These are phyloP conservation scores for Chloroclystis v-ata DNA, from an alignment of 2,888 invertebrate species.

Conservation along the genomic window DNA sequence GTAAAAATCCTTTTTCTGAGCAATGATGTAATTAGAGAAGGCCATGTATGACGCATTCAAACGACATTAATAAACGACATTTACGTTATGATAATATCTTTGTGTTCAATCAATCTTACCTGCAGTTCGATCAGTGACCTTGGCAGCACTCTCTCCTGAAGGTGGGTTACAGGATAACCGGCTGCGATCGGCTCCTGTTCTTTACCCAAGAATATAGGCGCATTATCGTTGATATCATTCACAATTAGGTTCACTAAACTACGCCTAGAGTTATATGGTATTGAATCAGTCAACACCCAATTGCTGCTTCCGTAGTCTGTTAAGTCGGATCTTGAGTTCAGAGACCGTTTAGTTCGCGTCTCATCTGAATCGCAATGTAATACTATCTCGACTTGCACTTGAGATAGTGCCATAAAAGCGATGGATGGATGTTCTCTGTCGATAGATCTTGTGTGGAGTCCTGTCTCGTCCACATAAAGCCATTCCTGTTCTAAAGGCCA, in stretches of 20 bases:
- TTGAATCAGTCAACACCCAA: conserved; percentile 64
- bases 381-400: conserved; percentile 66
- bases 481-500: conserved; percentile 64
- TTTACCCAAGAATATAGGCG: conserved; percentile 62
- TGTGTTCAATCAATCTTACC: no score
- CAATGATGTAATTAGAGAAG: no score
- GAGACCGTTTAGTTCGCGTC: conserved; percentile 48
- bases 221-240: conserved; percentile 75
- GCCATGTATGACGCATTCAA: no score
- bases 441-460: conserved; percentile 54
- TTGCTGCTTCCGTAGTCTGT: conserved; percentile 55
- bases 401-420: conserved; percentile 67
- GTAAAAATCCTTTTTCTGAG: no score
- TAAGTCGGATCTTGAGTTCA: conserved; percentile 39
- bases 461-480: conserved; percentile 60
- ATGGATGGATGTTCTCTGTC: conserved; percentile 69
- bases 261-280: conserved; percentile 52
- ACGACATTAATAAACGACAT: no score
- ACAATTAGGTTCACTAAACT: conserved; percentile 71
- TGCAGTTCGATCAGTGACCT: conserved; percentile 61
- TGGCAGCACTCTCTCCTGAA: conserved; percentile 59
- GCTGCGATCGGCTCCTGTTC: conserved; percentile 57
- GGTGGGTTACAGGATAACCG: conserved; percentile 64
- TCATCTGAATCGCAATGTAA: conserved; percentile 50
- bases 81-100: no score